Base-by-base conservation (phyloP, 2,797 vertebrate genomes). In the Nyctalus aviator region DNA sequence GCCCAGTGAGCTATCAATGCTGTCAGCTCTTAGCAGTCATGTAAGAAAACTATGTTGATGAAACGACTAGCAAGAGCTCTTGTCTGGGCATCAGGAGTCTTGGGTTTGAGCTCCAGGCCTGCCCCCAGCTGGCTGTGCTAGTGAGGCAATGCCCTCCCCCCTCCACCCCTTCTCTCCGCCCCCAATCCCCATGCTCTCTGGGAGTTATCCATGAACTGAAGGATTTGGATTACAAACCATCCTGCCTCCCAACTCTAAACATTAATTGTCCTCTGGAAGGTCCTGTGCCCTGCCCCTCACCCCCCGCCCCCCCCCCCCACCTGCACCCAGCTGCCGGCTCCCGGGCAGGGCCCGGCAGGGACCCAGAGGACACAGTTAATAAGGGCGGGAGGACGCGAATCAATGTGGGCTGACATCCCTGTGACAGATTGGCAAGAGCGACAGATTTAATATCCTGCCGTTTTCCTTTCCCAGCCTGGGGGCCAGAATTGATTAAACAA, bases 391-490 rank as follows among this genome's bases (percentile, higher is more conserved):
- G 97, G 88, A 79, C 94, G 94, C 88, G 96, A 97, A 98, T 98
- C 97, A 48, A 97, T 98, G 97, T 62, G 62, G 53, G 89, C 97
- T 97, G 98, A 98, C 98, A 98, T 94, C 91, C 46, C 53, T 27
- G 78, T 98, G 98, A 98, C 98, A 98, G 97, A 98, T 97, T 94
- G 98, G 96, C 8, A 44, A 97, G 94, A 91, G 96, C 76, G 91
- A 96, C 98, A 97, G 97, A 98, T 98, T 98, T 98, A 98, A 98
- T 98, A 98, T 98, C 98, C 97, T 95, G 92, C 96, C 15, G 25
- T 95, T 97, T 96, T 96, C 97, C 97, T 96, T 97, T 95, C 96
- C 93, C 96, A 96, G 98, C 97, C 98, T 50, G 95, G 97, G 97
- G 97, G 96, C 96, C 84, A 57, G 95, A 97, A 98, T 97, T 98